phyloP scores from a whole-genome alignment of 2,888 invertebrate genomes.

The Limenitis camilla region DNA sequence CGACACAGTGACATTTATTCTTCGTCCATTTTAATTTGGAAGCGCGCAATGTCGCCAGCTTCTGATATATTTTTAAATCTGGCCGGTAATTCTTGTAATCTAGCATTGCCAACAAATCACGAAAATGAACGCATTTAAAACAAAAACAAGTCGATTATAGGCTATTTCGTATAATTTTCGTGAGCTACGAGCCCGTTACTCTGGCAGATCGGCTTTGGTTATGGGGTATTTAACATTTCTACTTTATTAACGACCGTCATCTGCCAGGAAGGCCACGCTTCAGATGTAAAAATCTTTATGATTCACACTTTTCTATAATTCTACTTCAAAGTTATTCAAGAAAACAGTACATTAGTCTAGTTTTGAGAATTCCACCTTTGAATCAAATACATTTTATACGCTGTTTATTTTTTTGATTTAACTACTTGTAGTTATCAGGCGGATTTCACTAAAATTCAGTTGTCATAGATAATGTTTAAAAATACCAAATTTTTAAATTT shows the following conservation, averaged over 20 bases:
- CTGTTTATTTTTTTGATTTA: no score
- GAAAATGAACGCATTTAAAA: slow-evolving; percentile 60
- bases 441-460: no score
- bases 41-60: slow-evolving; percentile 40
- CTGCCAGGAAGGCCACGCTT: slow-evolving; percentile 42
- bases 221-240: slow-evolving; percentile 47
- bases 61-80: slow-evolving; percentile 52
- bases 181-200: slow-evolving; percentile 57
- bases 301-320: slow-evolving; percentile 36
- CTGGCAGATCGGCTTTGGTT: slow-evolving; percentile 52
- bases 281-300: slow-evolving; percentile 39
- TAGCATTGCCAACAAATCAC: slow-evolving; percentile 64
- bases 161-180: slow-evolving; percentile 59
- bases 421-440: no score
- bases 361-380: no score
- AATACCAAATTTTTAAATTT: no score
- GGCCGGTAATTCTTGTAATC: slow-evolving; percentile 50
- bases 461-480: no score
- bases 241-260: slow-evolving; percentile 46
- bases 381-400: no score
- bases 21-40: slow-evolving; percentile 38
- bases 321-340: slow-evolving; percentile 26
- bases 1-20: slow-evolving; percentile 36
- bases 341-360: slow-evolving; percentile 22
- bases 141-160: slow-evolving; percentile 69